Evolutionary conservation across 2,888 invertebrate genomes (phyloP).

Genomic region (Heliconius charithonia): DNA sequence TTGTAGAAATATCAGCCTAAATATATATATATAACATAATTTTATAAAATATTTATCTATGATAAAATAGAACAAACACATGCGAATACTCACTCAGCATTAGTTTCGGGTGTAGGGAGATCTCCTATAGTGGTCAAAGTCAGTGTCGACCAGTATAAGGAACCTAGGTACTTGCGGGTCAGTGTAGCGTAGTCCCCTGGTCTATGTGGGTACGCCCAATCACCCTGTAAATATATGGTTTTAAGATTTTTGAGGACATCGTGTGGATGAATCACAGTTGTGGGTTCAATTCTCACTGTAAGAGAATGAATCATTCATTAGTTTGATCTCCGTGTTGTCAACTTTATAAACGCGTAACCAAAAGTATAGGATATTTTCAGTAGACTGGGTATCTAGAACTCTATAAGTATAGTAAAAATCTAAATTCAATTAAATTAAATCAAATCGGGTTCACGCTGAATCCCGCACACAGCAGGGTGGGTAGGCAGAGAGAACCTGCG

Average conservation of each 20-base stretch:
- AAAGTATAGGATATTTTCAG: no score
- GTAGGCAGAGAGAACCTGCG: no score
- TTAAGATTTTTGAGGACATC: not conserved
- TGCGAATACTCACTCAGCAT: conserved; percentile 93
- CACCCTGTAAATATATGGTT: conserved; percentile 83
- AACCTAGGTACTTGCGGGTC: conserved; percentile 96
- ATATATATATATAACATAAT: no score
- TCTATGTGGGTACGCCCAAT: conserved; percentile 95
- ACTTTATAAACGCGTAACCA: no score
- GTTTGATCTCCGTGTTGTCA: no score
- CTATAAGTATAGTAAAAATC: no score
- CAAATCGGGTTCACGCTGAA: no score
- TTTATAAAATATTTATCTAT: not conserved
- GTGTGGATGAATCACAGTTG: no score
- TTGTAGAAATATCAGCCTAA: no score
- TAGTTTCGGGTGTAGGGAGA: conserved; percentile 96
- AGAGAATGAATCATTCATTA: not conserved
- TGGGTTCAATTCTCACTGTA: not conserved
- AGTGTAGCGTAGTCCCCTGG: conserved; percentile 95
- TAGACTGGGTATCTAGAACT: no score
- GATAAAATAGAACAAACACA: not conserved
- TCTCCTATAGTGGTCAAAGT: conserved; percentile 98
- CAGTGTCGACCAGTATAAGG: conserved; percentile 97
- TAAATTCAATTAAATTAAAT: no score
- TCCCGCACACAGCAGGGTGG: no score